Base-by-base conservation (phyloP, 2,888 invertebrate genomes). In the Morpho helenor region DNA sequence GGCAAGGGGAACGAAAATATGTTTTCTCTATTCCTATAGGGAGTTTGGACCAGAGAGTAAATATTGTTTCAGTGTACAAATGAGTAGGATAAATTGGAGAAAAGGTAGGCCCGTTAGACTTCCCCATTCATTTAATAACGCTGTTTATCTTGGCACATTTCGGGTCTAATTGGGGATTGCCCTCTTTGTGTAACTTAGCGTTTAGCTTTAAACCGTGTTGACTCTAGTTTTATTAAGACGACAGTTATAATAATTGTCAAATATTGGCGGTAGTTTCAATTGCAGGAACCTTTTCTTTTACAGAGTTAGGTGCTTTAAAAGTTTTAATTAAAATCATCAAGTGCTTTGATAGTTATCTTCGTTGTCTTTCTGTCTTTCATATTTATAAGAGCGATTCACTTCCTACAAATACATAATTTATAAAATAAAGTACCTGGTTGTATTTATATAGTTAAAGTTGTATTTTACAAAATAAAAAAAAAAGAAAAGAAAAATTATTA, bases 51-150 rank as follows among this genome's bases (percentile, higher is more conserved):
- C 55, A 49, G 53, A 56, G 60, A 51, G 56, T 52, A 62, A 62
- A 65, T 62, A 65, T 65, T 63, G 45, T 60, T 65, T 51, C 47
- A 49, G n/a, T 49, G 52, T 59, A 59, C 51, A 56, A 62, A 59
- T 56, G 56, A 56, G 56, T 56, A 53, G 52, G 62, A 49, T 59
- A 62, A 62, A 59, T 54, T 59, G 59, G 50, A 49, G 59, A 57
- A 59, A 56, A 62, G 56, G 59, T 59, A 43, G 16, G 48, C 48
- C 61, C 45, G 23, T 59, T 53, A 59, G 59, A 40, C 40, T 59
- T 46, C 48, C 50, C 44, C 44, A 49, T 59, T 49, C 49, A 50
- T 53, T 62, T 59, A 59, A 62, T 62, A 62, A 62, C 45, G 23
- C 44, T 39, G 52, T 23, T 49, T 55, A 10, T 43, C 42, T 49